phyloP scores from a whole-genome alignment of 2,888 invertebrate species.

The Eledona agricola region DNA sequence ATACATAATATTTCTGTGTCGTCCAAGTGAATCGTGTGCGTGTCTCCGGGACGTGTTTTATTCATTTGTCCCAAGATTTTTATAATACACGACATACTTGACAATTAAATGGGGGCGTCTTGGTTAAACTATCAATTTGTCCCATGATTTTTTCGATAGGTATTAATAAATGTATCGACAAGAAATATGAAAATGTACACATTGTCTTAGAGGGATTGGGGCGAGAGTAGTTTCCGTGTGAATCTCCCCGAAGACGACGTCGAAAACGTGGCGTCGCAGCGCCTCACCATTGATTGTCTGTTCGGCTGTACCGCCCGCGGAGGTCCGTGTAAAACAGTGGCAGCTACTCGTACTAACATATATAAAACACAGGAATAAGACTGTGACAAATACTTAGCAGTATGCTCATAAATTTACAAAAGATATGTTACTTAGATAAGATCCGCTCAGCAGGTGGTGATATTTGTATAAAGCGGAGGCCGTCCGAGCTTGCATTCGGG shows the following conservation, averaged over 20 bases:
- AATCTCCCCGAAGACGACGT: not conserved
- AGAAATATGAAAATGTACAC: no score
- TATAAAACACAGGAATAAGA: slow-evolving; percentile 61
- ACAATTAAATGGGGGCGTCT: no score
- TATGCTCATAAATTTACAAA: slow-evolving; percentile 60
- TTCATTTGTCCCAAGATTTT: not conserved
- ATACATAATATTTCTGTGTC: slow-evolving; percentile 40
- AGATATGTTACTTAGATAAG: slow-evolving; percentile 59
- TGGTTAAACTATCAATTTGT: no score
- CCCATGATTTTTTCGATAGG: no score
- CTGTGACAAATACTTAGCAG: slow-evolving; percentile 62
- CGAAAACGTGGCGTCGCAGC: slow-evolving; percentile 3
- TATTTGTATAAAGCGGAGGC: slow-evolving; percentile 42
- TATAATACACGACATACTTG: no score
- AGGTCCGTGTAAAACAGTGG: slow-evolving; percentile 61
- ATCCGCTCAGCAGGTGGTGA: slow-evolving; percentile 51
- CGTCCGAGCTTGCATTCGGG: slow-evolving; percentile 32
- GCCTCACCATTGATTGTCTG: slow-evolving; percentile 28
- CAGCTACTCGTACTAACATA: slow-evolving; percentile 60
- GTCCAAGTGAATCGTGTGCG: slow-evolving; percentile 20
- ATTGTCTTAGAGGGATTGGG: no score
- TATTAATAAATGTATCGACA: no score
- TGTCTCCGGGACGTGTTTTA: not conserved
- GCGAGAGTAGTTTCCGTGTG: not conserved
- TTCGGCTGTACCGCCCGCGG: slow-evolving; percentile 55